A percentile compares a stretch with the other conserved stretches of the same genome.
phyloP scores from a whole-genome alignment of 2,888 invertebrate species.

The Latrodectus hesperus region DNA sequence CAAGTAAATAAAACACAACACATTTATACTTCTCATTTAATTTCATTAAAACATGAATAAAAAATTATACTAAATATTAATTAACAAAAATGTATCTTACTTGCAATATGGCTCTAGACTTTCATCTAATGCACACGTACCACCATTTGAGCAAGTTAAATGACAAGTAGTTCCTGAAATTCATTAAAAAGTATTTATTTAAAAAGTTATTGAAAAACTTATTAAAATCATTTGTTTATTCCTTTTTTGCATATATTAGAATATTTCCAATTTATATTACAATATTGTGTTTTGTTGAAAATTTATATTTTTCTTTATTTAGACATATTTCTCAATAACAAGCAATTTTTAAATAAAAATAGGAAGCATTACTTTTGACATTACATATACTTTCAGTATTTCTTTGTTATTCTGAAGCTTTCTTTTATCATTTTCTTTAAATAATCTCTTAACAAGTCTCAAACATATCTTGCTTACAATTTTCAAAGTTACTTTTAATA shows the following conservation, averaged over 20 bases:
- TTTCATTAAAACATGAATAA: not conserved
- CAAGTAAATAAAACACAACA: not conserved
- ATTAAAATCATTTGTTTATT: not conserved
- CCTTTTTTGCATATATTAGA: not conserved
- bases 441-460: no score
- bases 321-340: no score
- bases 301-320: no score
- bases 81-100: constrained; percentile 66
- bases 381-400: no score
- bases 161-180: constrained; percentile 67
- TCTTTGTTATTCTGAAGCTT: no score
- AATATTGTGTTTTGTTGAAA: no score
- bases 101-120: constrained; percentile 79
- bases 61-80: not conserved
- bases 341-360: no score
- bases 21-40: not conserved
- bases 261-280: no score
- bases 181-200: not conserved
- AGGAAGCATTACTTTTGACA: no score
- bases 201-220: not conserved
- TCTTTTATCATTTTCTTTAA: no score
- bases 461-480: no score
- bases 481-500: no score
- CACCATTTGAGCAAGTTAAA: constrained; percentile 77
- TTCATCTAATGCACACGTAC: constrained; percentile 78